Base-by-base conservation (phyloP, 2,888 invertebrate genomes). In the Ditula angustiorana region DNA sequence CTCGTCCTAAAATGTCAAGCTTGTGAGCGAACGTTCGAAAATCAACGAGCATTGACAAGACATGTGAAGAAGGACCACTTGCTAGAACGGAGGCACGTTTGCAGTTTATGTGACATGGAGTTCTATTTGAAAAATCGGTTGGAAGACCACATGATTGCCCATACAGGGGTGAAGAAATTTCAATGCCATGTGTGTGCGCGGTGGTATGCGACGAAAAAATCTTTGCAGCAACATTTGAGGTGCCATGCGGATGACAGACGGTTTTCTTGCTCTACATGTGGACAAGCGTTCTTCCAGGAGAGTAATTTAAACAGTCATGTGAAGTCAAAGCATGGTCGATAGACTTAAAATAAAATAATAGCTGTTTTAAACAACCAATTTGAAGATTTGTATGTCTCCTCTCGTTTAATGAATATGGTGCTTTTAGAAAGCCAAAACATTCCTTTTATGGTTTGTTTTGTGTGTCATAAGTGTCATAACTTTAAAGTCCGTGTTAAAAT, bases 241-340 rank as follows among this genome's bases (percentile, higher is more conserved):
- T 74, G 74, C 2, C 83, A 83, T 26, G 75, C 69, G 16, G 74
- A 71, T 37, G 58, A 59, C 24, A 52, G 62, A 11, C 28, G 26
- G 21, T 66, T 56, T 28, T 55, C 64, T 5, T 79, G 79, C n/a
- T 24, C 49, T 3, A 50, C 68, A 2, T 81, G 80, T 59, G 69
- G 55, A 0, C 76, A 74, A 44, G 74, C 75, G 41, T 78, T 83
- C 11, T 76, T 83, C 5, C 77, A 88, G 71, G 79, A 87, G 74
- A 69, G 81, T 73, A 88, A 86, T 33, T 82, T 85, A 71, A 77
- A 82, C 35, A 81, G 80, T 23, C 92, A 93, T 64, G 84, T 92
- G 78, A 86, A 85, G 7, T 82, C 83, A 4, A 78, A 76, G 56
- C 83, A 84, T 55, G 41, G 10, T 75, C n/a, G n/a, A n/a, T n/a